Conservation (phyloP, 2,113 vertebrate species). For the Myotis lucifugus region DNA sequence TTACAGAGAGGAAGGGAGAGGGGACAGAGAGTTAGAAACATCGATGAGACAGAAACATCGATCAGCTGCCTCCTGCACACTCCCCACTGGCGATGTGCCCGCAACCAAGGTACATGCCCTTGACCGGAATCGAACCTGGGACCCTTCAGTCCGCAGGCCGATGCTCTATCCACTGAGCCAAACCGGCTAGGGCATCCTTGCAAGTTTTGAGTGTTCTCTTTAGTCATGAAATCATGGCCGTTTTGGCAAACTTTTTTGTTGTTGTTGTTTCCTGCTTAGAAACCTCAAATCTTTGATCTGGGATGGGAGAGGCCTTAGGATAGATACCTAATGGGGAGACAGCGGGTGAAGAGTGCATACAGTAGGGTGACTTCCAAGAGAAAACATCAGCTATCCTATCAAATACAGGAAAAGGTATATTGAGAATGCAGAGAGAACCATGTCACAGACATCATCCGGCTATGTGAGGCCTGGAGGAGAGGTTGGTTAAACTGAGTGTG, state of each 20-base stretch:
- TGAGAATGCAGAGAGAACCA: not conserved
- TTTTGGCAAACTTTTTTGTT: not conserved
- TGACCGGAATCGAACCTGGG: no score
- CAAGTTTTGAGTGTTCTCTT: conserved; percentile 15
- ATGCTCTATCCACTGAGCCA: no score
- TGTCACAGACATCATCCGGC: not conserved
- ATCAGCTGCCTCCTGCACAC: no score
- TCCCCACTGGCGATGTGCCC: no score
- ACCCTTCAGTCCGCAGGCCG: no score
- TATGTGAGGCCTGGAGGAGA: not conserved
- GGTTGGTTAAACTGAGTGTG: not conserved
- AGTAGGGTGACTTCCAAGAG: conserved; percentile 20
- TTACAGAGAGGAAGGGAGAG: no score
- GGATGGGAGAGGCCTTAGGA: not conserved
- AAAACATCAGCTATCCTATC: not conserved
- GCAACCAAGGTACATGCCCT: no score
- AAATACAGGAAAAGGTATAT: not conserved
- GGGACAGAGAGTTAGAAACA: no score
- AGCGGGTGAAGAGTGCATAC: not conserved
- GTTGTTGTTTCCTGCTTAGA: not conserved
- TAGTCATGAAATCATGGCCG: not conserved
- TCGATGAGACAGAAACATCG: no score
- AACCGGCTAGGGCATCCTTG: not conserved
- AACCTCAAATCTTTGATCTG: conserved; percentile 6
- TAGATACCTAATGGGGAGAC: not conserved